Base-by-base conservation (phyloP, 2,888 invertebrate genomes). In the Zygaena filipendulae region DNA sequence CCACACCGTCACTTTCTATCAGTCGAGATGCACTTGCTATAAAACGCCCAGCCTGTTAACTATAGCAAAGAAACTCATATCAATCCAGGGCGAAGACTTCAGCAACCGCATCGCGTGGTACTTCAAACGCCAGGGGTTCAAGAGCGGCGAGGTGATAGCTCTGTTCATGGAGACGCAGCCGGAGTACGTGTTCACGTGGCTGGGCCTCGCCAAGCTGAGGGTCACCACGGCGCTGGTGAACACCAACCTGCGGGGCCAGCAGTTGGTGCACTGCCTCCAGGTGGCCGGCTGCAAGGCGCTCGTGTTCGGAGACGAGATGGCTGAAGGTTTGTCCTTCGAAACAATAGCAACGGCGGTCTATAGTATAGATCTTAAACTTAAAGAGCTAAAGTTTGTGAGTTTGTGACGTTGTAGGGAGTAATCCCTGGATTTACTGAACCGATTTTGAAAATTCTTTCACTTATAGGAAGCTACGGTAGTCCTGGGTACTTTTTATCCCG, bases 151-250 rank as follows among this genome's bases (percentile, higher is more conserved):
- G 53, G 88, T 90, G 1, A 86, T 97, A 6, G 92, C 95, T 0
- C 63, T 98, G 8, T 82, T 94, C 39, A 89, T 96, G 90, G 96
- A 97, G 57, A 93, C 91, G 16, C 83, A 91, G 12, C 90, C 92
- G 0, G 93, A 97, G 59, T 96, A 90, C 57, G 85, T 92, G 0
- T 90, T 89, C 43, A 79, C 91, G 2, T 97, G 97, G 97, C 72
- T 98, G 3, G 97, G 96, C 0, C 69, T 97, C 23, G 88, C 94
- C 4, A 95, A 96, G 77, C 70, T 91, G 21, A 89, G 91, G 25
- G 84, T 91, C 0, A 79, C 88, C 3, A 87, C 92, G 0, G 96
- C 97, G 0, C 75, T 98, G 23, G 88, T 98, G 26, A 98, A 98
- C 55, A 90, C 89, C 3, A 93, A 95, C 62, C 69, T 97, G 34